Evolutionary conservation across 2,797 vertebrate genomes (phyloP).

Genomic region (Epinephelus malabaricus): DNA sequence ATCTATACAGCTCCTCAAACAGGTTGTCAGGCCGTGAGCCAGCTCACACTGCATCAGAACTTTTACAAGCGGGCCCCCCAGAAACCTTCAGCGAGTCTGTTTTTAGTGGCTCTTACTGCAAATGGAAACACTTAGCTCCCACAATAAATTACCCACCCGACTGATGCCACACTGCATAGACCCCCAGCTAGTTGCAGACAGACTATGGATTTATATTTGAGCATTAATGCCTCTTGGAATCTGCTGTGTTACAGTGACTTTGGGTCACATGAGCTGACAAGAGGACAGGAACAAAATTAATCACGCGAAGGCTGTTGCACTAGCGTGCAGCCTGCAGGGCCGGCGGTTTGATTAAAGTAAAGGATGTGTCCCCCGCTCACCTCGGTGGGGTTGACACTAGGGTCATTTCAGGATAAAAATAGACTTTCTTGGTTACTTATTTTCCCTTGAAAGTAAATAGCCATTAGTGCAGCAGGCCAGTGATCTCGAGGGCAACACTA

Average conservation of each 20-base stretch:
- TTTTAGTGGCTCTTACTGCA: conserved; percentile 86
- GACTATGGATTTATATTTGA: conserved; percentile 64
- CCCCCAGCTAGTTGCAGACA: conserved; percentile 67
- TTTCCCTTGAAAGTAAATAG: conserved; percentile 79
- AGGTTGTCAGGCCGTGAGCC: conserved; percentile 84
- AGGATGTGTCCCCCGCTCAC: conserved; percentile 57
- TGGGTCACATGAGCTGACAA: conserved; percentile 58
- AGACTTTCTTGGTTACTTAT: conserved; percentile 75
- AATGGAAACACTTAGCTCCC: conserved; percentile 88
- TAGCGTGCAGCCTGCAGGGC: conserved; percentile 55
- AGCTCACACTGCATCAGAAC: conserved; percentile 78
- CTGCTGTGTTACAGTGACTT: conserved; percentile 40
- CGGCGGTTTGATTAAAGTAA: conserved; percentile 70
- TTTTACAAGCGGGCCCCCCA: conserved; percentile 86
- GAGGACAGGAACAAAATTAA: conserved; percentile 45
- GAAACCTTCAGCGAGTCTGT: conserved; percentile 82
- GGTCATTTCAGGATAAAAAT: conserved; percentile 79
- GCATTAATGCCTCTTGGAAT: conserved; percentile 55
- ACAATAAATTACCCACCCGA: conserved; percentile 84
- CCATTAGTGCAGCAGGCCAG: conserved; percentile 77
- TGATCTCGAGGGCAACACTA: conserved; percentile 72
- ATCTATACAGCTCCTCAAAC: conserved; percentile 81
- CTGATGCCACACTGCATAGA: conserved; percentile 77
- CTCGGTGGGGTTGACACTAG: conserved; percentile 58
- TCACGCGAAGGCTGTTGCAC: conserved; percentile 65